phyloP scores from a whole-genome alignment of 2,888 invertebrate species.

The Eupeodes luniger region DNA sequence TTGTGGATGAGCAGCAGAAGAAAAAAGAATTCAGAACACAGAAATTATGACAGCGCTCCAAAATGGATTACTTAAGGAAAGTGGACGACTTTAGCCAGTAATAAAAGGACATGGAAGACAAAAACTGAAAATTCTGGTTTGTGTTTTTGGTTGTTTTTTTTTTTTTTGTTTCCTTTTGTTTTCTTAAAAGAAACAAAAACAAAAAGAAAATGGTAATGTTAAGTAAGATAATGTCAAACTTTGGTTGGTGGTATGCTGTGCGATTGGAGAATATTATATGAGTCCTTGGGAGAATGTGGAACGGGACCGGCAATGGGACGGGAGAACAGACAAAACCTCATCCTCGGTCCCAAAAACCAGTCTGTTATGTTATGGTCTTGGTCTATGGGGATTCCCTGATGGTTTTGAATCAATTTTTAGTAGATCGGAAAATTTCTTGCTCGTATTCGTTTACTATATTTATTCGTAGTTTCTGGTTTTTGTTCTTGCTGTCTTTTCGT shows the following conservation, averaged over 20 bases:
- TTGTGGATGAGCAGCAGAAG: conserved; percentile 50
- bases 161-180: conserved; percentile 3
- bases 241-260: conserved; percentile 42
- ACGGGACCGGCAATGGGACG: neutral
- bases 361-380: neutral
- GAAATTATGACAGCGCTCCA: conserved; percentile 76
- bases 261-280: conserved; percentile 46
- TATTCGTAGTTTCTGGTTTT: neutral
- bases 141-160: conserved; percentile 5
- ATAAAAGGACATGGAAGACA: conserved; percentile 34
- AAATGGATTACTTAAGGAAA: conserved; percentile 76
- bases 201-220: conserved; percentile 60
- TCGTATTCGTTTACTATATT: neutral
- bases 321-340: neutral
- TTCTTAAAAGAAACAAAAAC: conserved; percentile 3
- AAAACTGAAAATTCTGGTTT: conserved; percentile 27
- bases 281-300: conserved; percentile 23
- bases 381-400: conserved; percentile 33
- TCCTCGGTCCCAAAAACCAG: neutral
- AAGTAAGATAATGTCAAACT: conserved; percentile 72
- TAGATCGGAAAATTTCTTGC: conserved; percentile 64
- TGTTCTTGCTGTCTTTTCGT: neutral
- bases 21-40: conserved; percentile 58
- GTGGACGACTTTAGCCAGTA: conserved; percentile 71
- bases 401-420: conserved; percentile 63